These are phyloP conservation scores for Etheostoma cragini DNA, from an alignment of 2,113 vertebrate genomes.

Conservation along the genomic window DNA sequence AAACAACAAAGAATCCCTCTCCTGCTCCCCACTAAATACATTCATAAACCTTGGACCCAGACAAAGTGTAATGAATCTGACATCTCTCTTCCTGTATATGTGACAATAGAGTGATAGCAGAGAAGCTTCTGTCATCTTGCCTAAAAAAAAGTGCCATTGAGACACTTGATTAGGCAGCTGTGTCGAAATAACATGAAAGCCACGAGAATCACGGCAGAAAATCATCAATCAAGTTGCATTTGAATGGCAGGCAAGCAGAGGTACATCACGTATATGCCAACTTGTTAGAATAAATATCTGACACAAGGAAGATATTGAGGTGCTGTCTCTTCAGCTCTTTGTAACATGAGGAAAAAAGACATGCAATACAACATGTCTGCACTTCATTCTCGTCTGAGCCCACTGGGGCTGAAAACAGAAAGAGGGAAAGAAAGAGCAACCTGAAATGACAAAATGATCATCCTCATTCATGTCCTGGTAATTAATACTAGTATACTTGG, in stretches of 20 bases:
- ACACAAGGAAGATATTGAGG: constrained; percentile 39
- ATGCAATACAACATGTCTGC: constrained; percentile 27
- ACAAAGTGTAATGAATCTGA: constrained; percentile 5
- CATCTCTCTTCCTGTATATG: constrained; percentile 4
- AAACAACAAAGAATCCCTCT: neutral
- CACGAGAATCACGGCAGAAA: constrained; percentile 2
- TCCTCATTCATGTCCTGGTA: constrained; percentile 52
- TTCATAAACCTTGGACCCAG: constrained; percentile 12
- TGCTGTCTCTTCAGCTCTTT: constrained; percentile 28
- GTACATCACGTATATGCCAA: constrained; percentile 25
- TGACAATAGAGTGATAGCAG: constrained; percentile 4
- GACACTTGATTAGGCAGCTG: constrained; percentile 36
- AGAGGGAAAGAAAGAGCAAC: constrained; percentile 10
- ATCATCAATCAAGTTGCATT: constrained; percentile 30
- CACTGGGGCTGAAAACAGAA: constrained; percentile 25
- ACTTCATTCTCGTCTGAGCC: constrained; percentile 45
- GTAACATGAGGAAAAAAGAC: constrained; percentile 7
- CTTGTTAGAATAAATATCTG: constrained; percentile 44
- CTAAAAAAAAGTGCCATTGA: constrained; percentile 15
- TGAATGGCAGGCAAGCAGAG: constrained; percentile 46
- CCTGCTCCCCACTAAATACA: neutral
- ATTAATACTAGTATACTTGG: constrained; percentile 54
- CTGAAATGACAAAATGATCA: constrained; percentile 44
- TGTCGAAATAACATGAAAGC: constrained; percentile 22
- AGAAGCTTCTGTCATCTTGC: constrained; percentile 15